Percentiles rank a stretch among this genome's conserved stretches.
phyloP scores from a whole-genome alignment of 2,113 vertebrate species.

The Megaceryle maxima region DNA sequence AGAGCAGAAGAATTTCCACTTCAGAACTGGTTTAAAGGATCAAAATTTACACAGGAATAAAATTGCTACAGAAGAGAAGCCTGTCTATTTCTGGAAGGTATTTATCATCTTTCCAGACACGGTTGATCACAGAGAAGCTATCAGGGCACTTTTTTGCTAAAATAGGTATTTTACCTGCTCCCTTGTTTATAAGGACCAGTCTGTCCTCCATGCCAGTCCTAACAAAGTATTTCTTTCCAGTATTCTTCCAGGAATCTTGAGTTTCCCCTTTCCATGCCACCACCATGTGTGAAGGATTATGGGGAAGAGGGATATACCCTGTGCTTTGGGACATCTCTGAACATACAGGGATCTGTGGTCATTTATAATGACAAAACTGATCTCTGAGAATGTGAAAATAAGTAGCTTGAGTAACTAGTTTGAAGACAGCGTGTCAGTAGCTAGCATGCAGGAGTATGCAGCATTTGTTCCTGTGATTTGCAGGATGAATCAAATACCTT shows the following conservation, averaged over 20 bases:
- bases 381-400: neutral
- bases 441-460: neutral
- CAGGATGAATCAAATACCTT: constrained; percentile 30
- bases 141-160: neutral
- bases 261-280: neutral
- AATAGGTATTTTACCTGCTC: neutral
- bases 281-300: rapidly evolving
- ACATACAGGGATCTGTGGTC: neutral
- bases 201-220: neutral
- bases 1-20: neutral
- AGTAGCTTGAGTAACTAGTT: neutral
- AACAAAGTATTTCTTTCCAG: neutral
- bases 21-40: neutral
- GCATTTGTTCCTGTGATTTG: constrained; percentile 1
- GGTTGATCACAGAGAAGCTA: neutral
- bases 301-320: neutral
- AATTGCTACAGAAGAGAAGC: neutral
- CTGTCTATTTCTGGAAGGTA: neutral
- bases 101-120: neutral
- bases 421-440: neutral
- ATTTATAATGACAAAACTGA: neutral
- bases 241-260: neutral
- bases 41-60: neutral
- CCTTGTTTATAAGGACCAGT: neutral
- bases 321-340: neutral